Evolutionary conservation across 2,113 vertebrate species (phyloP), one percentile per base, ranked within the genome.

Genomic region (Pangasianodon gigas): DNA sequence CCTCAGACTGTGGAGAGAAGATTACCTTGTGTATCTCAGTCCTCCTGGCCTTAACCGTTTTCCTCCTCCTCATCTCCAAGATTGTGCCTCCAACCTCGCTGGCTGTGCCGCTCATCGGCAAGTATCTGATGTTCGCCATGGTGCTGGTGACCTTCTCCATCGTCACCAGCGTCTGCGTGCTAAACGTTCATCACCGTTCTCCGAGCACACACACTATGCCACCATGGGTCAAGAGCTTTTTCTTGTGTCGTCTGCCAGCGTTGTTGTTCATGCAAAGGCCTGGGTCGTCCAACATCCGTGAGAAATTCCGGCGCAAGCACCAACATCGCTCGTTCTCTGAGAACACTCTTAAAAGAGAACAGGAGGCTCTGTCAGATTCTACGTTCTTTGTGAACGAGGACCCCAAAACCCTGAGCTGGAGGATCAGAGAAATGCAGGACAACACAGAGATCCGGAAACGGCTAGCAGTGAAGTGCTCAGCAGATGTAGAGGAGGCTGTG

Each of bases 161-260:
- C 11, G 96, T 97, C 89, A 97, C 96, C 85, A 97, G 96, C 0
- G 96, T 97, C 79, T 97, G 96, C 2, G 96, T 97, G 83, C 95
- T 97, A 62, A 97, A 97, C 0, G 93, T 97, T 46, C 96, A 97
- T 93, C 96, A 97, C 83, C 96, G 96, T 3, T 96, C 96, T 1
- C 96, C 96, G n/a, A 97, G 95, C 84, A 97, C 96, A 0, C 96
- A 97, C 93, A 96, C 94, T 86, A 97, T 97, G 96, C 96, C 96
- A 21, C 83, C 89, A 0, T 97, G 96, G 96, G 96, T 96, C 60
- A 96, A 96, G 58, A 93, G 92, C 6, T 82, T 96, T 90, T 97
- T 97, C 93, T 89, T 96, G 44, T 87, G 93, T 79, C 94, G 88
- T 58, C 94, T 97, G 16, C 96, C 96, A 32, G 92, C 93, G 52